Percentiles rank a stretch among this genome's conserved stretches.
Evolutionary conservation across 2,888 invertebrate species (phyloP).

Genomic region (Protonemura montana): DNA sequence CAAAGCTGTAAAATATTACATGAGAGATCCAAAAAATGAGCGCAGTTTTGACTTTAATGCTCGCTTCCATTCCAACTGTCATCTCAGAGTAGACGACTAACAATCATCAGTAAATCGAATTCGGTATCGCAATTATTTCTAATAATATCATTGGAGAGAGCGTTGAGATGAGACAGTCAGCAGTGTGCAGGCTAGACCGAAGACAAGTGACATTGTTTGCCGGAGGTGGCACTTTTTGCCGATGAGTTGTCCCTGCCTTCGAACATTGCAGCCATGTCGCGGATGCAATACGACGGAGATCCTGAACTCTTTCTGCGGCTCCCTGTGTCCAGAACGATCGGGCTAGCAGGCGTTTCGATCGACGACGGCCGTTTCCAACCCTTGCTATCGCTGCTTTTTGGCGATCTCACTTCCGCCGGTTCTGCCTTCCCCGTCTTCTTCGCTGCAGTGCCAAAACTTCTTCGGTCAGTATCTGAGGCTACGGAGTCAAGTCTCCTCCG

Average conservation of each 20-base stretch:
- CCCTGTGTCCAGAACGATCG: slow-evolving; percentile 53
- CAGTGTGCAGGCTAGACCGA: background rate
- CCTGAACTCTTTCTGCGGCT: slow-evolving; percentile 47
- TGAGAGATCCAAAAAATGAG: background rate
- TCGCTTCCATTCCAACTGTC: background rate
- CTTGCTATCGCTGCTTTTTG: slow-evolving; percentile 28
- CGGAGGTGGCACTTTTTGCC: background rate
- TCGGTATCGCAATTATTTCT: background rate
- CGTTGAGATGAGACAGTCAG: background rate
- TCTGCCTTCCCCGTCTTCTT: background rate
- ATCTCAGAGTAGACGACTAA: background rate
- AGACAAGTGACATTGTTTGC: background rate
- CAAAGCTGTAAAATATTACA: background rate
- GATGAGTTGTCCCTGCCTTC: slow-evolving; percentile 58
- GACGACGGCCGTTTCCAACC: slow-evolving; percentile 52
- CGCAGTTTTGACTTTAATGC: background rate
- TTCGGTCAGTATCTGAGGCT: background rate
- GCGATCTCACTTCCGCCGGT: background rate
- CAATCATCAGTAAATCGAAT: background rate
- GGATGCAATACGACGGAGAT: slow-evolving; percentile 77
- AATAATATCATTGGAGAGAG: slow-evolving; percentile 12
- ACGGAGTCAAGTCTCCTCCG: background rate
- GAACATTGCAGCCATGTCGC: slow-evolving; percentile 83
- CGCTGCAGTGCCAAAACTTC: background rate
- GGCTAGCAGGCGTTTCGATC: slow-evolving; percentile 27